Evolutionary conservation across 2,113 vertebrate species (phyloP).

Genomic region (Meles meles): DNA sequence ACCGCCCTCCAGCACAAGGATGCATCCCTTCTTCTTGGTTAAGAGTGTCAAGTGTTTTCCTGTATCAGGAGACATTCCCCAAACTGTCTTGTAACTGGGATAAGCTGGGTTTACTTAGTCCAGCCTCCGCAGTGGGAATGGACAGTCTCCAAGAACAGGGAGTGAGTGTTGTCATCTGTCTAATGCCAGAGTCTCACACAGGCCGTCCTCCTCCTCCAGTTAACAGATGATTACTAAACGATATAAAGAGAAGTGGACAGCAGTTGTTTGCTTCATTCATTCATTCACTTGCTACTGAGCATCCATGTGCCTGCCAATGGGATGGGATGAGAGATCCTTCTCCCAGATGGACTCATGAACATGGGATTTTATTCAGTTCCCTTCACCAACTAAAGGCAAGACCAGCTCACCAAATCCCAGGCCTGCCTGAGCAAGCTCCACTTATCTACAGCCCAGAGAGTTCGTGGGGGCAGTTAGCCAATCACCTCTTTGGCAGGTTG

Average conservation of each 20-base stretch:
- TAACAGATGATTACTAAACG: not conserved
- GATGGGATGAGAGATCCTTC: not conserved
- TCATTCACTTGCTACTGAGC: not conserved
- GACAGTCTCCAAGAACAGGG: not conserved
- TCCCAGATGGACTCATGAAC: not conserved
- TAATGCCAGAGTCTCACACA: not conserved
- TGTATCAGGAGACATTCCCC: not conserved
- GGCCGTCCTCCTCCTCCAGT: not conserved
- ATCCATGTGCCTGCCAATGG: not conserved
- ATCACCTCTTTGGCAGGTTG: not conserved
- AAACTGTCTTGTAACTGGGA: not conserved
- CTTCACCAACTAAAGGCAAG: not conserved
- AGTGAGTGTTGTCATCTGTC: not conserved
- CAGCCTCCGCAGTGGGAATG: not conserved
- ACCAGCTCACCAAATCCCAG: not conserved
- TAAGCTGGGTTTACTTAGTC: not conserved
- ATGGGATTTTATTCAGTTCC: not conserved
- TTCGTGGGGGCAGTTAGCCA: not conserved
- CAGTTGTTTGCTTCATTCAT: not conserved
- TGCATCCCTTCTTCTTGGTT: not conserved
- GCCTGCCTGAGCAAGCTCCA: not conserved
- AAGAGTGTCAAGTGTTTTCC: not conserved
- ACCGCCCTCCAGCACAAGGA: not conserved
- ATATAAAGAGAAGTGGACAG: not conserved
- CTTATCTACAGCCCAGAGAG: not conserved